Base-by-base conservation (phyloP, 1,140 invertebrate species). In the Triops cancriformis region DNA sequence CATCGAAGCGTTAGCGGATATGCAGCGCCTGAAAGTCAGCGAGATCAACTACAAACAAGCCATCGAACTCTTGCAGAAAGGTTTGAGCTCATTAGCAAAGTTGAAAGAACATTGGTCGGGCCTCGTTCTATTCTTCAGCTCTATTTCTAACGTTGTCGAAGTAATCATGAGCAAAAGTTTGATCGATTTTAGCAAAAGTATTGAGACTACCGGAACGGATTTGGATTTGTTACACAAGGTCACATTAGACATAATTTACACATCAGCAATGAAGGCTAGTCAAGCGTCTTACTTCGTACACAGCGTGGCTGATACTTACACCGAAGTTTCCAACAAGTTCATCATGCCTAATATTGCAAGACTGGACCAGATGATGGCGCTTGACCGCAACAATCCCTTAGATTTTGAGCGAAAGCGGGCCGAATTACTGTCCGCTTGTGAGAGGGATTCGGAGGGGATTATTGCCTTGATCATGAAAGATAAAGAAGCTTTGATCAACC, bases 281-380 rank as follows among this genome's bases (percentile, higher is more conserved):
- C 77, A 78, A 26, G 77, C 77, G n/a, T 37, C 77, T 9, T 78
- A 72, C 11, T 26, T 74, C 27, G 77, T 78, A n/a, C 37, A 78
- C 28, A 42, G 73, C 77, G 73, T 78, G 73, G 77, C 77, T 26
- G 41, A 42, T 26, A 73, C 41, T 43, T 78, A 78, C 37, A 73
- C 72, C 2, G 31, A 73, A 26, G 77, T 78, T 18, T 78, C 77
- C 9, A 37, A 74, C 18, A 31, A 74, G 23, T 78, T 42, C 77
- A 78, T 78, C 77, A 74, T 78, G 72, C 72, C 72, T 2, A 37
- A 41, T 42, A 45, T 78, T 4, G 28, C 37, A 0, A 73, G 28
- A 23, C n/a, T 78, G 73, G 73, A 73, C 72, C 31, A 73, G 23
- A 31, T 74, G 27, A 78, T 78, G 3, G 31, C 72, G 26, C 31